Percentiles rank a stretch among this genome's conserved stretches.
Conservation (phyloP, 2,113 vertebrate species). For the Platysternon megacephalum region DNA sequence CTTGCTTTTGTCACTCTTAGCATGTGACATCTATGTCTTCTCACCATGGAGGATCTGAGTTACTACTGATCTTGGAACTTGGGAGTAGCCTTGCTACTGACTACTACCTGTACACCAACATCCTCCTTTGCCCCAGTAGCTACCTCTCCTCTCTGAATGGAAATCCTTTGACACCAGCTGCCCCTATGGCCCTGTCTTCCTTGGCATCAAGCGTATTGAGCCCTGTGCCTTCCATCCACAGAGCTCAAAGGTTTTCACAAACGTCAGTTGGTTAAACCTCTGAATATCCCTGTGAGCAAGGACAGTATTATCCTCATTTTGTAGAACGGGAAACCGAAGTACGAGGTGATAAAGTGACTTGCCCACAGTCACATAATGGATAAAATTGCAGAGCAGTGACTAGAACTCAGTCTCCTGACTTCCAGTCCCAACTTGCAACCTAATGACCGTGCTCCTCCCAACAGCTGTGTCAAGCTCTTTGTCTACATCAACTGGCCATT, state of each 20-base stretch:
- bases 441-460: constrained; percentile 50
- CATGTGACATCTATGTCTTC: neutral
- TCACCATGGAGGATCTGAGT: neutral
- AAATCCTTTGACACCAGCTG: neutral
- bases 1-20: neutral
- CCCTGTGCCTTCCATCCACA: neutral
- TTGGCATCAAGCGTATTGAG: neutral
- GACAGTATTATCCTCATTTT: neutral
- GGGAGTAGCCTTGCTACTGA: neutral
- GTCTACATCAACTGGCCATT: neutral
- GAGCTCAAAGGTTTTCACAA: neutral
- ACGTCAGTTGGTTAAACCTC: neutral
- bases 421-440: neutral
- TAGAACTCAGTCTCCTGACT: neutral
- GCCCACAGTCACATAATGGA: neutral
- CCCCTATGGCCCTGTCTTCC: neutral
- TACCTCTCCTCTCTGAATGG: neutral
- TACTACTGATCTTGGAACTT: neutral
- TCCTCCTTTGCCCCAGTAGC: neutral
- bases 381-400: neutral
- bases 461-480: neutral
- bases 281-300: neutral
- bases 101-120: neutral
- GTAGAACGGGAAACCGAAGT: neutral
- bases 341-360: neutral